Evolutionary conservation across 2,888 invertebrate genomes (phyloP).

Genomic region (Dryomyza anilis): DNA sequence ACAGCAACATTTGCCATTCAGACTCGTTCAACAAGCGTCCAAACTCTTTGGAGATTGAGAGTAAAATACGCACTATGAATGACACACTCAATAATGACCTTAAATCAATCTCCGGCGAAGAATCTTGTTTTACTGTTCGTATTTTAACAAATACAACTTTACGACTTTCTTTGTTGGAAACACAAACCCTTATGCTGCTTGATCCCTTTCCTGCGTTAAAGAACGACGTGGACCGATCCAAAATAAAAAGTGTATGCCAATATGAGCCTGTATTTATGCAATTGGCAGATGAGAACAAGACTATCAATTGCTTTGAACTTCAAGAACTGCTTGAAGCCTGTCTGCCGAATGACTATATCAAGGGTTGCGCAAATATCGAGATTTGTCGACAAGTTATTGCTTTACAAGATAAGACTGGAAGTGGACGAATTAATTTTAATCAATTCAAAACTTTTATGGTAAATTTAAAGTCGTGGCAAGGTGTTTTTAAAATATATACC

Average conservation of each 20-base stretch:
- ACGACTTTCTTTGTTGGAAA: constrained; percentile 75
- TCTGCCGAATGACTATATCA: constrained; percentile 91
- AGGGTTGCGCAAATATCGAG: constrained; percentile 90
- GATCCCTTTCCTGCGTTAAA: constrained; percentile 59
- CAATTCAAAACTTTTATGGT: constrained; percentile 93
- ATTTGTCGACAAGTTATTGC: constrained; percentile 89
- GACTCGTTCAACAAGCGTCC: too few species aligned
- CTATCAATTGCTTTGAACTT: constrained; percentile 88
- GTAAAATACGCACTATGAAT: too few species aligned
- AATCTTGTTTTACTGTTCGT: constrained; percentile 84
- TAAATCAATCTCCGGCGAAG: too few species aligned
- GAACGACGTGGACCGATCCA: constrained; percentile 63
- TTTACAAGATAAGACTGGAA: constrained; percentile 80
- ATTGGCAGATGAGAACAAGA: constrained; percentile 84
- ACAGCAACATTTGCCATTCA: too few species aligned
- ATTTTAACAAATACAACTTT: constrained; percentile 78
- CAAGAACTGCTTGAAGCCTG: constrained; percentile 90
- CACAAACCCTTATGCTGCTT: constrained; percentile 60
- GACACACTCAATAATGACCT: too few species aligned
- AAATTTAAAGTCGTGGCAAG: constrained; percentile 89
- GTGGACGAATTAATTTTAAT: constrained; percentile 79
- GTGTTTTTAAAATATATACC: constrained; percentile 86
- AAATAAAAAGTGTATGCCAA: constrained; percentile 64
- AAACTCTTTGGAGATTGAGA: too few species aligned
- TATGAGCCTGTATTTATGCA: constrained; percentile 91